A percentile compares a stretch with the other conserved stretches of the same genome.
Conservation (phyloP, 2,888 invertebrate genomes). For the Cheilosia variabilis region DNA sequence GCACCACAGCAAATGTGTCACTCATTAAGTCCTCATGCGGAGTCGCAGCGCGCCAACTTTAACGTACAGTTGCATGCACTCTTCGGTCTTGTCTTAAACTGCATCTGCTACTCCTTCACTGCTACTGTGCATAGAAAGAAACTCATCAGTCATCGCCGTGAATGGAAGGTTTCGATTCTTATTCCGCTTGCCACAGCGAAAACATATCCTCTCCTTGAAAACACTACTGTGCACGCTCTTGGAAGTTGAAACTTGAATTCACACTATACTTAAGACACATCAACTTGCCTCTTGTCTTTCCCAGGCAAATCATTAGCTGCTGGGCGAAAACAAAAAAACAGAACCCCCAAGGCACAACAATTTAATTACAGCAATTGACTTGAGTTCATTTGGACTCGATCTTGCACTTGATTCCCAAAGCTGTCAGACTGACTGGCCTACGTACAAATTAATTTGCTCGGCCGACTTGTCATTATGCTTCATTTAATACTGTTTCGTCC, state of each 20-base stretch:
- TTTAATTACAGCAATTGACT: constrained; percentile 66
- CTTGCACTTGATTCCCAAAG: constrained; percentile 66
- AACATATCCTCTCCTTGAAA: constrained; percentile 78
- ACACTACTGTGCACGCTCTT: not conserved
- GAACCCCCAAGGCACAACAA: constrained; percentile 54
- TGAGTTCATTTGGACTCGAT: constrained; percentile 53
- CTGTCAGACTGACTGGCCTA: constrained; percentile 63
- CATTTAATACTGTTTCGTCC: constrained; percentile 27
- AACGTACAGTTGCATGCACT: not conserved
- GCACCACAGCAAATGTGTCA: not conserved
- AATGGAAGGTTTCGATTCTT: constrained; percentile 9
- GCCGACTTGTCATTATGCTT: constrained; percentile 46
- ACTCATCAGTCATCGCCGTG: constrained; percentile 6
- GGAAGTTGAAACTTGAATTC: not conserved
- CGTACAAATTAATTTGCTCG: constrained; percentile 61
- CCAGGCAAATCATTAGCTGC: constrained; percentile 62
- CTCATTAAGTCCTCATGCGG: not conserved
- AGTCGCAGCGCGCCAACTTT: not conserved
- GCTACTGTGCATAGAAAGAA: constrained; percentile 9
- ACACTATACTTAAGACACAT: constrained; percentile 48
- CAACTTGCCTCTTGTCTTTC: constrained; percentile 50
- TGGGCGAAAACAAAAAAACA: not conserved
- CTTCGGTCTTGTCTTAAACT: not conserved
- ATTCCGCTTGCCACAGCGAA: not conserved
- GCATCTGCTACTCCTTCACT: not conserved